A percentile compares a stretch with the other conserved stretches of the same genome.
Evolutionary conservation across 2,113 vertebrate species (phyloP).

Genomic region (Rhinolophus ferrumequinum): DNA sequence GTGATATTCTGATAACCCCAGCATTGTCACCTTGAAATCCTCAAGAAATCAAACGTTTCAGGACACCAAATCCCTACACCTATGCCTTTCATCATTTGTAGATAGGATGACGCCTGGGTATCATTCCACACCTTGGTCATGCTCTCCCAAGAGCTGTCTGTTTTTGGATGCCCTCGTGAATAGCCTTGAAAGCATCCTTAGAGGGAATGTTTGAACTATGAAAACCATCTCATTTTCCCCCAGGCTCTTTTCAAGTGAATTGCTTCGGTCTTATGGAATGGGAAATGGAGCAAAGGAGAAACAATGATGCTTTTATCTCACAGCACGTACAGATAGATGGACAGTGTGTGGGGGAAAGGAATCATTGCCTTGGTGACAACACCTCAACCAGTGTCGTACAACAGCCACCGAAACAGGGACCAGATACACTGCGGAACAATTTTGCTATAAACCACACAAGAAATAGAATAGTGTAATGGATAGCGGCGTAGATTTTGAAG

Average conservation of each 20-base stretch:
- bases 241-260: background rate
- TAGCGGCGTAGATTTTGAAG: background rate
- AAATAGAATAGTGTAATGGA: background rate
- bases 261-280: background rate
- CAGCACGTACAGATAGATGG: background rate
- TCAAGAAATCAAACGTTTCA: conserved; percentile 9
- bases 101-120: background rate
- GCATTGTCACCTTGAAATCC: background rate
- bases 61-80: background rate
- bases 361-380: background rate
- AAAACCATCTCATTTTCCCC: conserved; percentile 11
- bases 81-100: background rate
- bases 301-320: background rate
- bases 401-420: background rate
- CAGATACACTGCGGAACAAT: background rate
- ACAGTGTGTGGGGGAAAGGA: background rate
- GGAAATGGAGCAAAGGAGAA: conserved; percentile 11
- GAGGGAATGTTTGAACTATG: conserved; percentile 5
- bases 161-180: background rate
- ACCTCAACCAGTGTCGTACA: background rate
- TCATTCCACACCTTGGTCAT: background rate
- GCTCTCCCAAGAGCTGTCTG: background rate
- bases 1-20: background rate
- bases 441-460: background rate
- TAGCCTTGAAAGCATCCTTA: background rate